Evolutionary conservation across 2,888 invertebrate genomes (phyloP).

Genomic region (Eupelmus urozonus): DNA sequence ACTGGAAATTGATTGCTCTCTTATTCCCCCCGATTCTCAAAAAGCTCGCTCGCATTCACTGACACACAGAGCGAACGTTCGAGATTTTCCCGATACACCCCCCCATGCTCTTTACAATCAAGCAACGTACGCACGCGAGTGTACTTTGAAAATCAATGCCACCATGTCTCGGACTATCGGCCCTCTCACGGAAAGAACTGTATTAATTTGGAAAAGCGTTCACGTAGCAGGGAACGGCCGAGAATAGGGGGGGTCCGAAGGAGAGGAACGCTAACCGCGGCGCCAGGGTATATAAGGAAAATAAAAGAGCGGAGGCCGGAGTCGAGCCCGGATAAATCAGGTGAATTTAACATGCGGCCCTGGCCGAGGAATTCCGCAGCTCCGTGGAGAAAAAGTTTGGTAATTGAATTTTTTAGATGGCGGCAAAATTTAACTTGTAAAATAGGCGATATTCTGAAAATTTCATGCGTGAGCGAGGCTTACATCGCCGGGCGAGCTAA

Average conservation of each 20-base stretch:
- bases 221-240: background rate
- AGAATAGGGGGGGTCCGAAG: background rate
- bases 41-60: no score
- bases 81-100: no score
- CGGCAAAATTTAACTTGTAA: conserved; percentile 21
- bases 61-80: no score
- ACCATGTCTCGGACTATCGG: no score
- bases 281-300: background rate
- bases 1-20: no score
- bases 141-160: no score
- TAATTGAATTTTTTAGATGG: conserved; percentile 32
- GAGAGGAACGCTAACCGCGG: background rate
- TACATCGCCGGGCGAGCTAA: no score
- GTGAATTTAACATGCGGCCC: conserved; percentile 24
- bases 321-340: conserved; percentile 7
- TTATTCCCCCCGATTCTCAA: no score
- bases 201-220: background rate
- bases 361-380: background rate
- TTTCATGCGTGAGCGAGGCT: background rate
- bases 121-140: no score
- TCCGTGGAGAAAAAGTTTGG: background rate
- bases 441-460: background rate
- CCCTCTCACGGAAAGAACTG: no score
- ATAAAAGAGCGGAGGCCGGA: no score
- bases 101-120: no score